Evolutionary conservation across 2,888 invertebrate species (phyloP).

Genomic region (Scaptomyza cyrtandrae): DNA sequence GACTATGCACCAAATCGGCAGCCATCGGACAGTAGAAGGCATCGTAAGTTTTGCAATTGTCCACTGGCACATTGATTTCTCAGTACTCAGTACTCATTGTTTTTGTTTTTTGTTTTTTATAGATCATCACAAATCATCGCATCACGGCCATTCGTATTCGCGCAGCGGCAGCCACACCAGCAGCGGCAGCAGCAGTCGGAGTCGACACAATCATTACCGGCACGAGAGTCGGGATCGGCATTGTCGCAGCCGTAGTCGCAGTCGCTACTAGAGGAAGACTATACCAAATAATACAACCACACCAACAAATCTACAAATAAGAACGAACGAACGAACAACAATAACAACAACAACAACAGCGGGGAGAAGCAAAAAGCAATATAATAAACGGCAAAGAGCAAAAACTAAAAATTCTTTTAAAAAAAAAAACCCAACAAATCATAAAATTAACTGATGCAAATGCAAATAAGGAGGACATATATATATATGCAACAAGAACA

Average conservation of each 20-base stretch:
- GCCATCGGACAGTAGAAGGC: slow-evolving; percentile 73
- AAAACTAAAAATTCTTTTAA: slow-evolving; percentile 5
- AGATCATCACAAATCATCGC: slow-evolving; percentile 81
- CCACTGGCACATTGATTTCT: no score
- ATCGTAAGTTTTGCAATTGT: slow-evolving; percentile 66
- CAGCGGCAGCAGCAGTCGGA: slow-evolving; percentile 67
- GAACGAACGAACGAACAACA: slow-evolving; percentile 2
- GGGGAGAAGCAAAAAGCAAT: slow-evolving; percentile 30
- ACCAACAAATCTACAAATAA: slow-evolving; percentile 37
- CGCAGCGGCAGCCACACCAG: slow-evolving; percentile 73
- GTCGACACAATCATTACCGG: slow-evolving; percentile 79
- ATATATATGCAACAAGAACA: slow-evolving; percentile 14
- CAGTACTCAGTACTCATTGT: no score
- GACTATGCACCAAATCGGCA: slow-evolving; percentile 77
- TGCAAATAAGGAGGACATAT: slow-evolving; percentile 16
- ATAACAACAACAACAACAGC: slow-evolving; percentile 3
- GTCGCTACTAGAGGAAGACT: slow-evolving; percentile 75
- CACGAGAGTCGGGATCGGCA: slow-evolving; percentile 75
- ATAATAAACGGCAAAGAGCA: background rate
- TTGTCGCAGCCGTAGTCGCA: slow-evolving; percentile 83
- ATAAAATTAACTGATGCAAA: slow-evolving; percentile 20
- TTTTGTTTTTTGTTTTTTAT: no score
- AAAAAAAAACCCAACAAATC: slow-evolving; percentile 6
- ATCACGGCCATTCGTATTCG: slow-evolving; percentile 78
- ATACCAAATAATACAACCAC: slow-evolving; percentile 20